Percentiles rank a stretch among this genome's conserved stretches.
Conservation (phyloP, 1,140 invertebrate genomes). For the Drosophila asahinai region DNA sequence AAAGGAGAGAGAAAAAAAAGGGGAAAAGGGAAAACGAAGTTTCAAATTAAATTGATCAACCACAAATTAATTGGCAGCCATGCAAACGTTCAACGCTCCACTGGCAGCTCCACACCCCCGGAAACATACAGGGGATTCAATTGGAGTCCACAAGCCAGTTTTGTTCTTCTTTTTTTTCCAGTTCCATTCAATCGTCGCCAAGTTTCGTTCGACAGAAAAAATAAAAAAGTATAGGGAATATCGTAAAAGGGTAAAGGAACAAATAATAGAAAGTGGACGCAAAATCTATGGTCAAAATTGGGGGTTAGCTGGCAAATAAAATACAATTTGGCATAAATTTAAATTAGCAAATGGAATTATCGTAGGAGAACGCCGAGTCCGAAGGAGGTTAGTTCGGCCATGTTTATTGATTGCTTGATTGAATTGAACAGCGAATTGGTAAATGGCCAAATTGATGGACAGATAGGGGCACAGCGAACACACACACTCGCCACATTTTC, state of each 20-base stretch:
- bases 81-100: slow-evolving; percentile 68
- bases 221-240: not conserved
- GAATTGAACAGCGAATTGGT: slow-evolving; percentile 63
- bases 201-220: slow-evolving; percentile 52
- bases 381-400: slow-evolving; percentile 69
- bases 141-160: slow-evolving; percentile 33
- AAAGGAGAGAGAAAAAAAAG: slow-evolving; percentile 3
- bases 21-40: slow-evolving; percentile 48
- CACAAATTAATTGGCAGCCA: slow-evolving; percentile 84
- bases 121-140: slow-evolving; percentile 20
- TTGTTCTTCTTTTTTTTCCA: slow-evolving; percentile 13
- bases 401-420: slow-evolving; percentile 83
- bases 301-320: slow-evolving; percentile 49
- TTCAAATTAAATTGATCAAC: slow-evolving; percentile 85
- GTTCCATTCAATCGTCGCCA: slow-evolving; percentile 33
- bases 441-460: slow-evolving; percentile 54
- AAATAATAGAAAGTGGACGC: not conserved
- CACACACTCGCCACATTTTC: not conserved
- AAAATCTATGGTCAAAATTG: not conserved
- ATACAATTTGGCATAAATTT: slow-evolving; percentile 79
- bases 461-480: not conserved
- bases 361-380: slow-evolving; percentile 45
- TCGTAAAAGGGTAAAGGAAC: not conserved
- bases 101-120: slow-evolving; percentile 27
- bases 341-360: slow-evolving; percentile 84